A percentile compares a stretch with the other conserved stretches of the same genome.
Evolutionary conservation across 2,113 vertebrate species (phyloP).

Genomic region (Macaca mulatta): DNA sequence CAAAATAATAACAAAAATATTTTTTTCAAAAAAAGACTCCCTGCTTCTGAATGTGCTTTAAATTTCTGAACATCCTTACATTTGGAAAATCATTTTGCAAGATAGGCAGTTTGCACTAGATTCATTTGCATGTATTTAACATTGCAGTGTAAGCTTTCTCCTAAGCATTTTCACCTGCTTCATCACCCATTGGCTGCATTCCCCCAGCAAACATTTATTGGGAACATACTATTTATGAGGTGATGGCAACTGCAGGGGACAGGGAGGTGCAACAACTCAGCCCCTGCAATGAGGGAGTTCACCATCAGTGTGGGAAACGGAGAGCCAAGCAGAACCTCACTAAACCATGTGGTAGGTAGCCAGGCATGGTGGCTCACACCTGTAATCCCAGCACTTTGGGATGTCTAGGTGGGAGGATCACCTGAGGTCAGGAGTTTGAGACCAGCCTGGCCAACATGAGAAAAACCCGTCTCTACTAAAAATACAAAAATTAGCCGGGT

Average conservation of each 20-base stretch:
- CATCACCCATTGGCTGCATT: background rate
- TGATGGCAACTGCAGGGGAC: background rate
- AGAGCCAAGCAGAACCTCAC: background rate
- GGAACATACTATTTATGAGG: background rate
- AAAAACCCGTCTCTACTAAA: too few relatives aligned
- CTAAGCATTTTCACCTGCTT: background rate
- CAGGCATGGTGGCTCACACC: too few relatives aligned
- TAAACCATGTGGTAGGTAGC: too few relatives aligned
- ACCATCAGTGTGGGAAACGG: accelerated
- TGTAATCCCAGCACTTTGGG: too few relatives aligned
- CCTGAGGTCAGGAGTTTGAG: too few relatives aligned
- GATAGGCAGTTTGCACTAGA: background rate
- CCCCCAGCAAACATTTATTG: background rate
- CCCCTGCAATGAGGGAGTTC: background rate
- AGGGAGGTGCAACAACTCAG: background rate
- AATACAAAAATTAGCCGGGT: too few relatives aligned
- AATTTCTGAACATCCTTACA: background rate
- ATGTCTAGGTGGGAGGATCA: too few relatives aligned
- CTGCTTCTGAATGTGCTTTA: slow-evolving; percentile 15
- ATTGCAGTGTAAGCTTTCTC: background rate
- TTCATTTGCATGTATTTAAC: slow-evolving; percentile 13
- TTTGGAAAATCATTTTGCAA: slow-evolving; percentile 23
- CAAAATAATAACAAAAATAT: background rate
- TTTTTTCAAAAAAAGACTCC: background rate
- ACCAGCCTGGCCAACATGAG: too few relatives aligned